These are phyloP conservation scores for Charadrius vociferus DNA, from an alignment of 2,113 vertebrate species.

Conservation along the genomic window DNA sequence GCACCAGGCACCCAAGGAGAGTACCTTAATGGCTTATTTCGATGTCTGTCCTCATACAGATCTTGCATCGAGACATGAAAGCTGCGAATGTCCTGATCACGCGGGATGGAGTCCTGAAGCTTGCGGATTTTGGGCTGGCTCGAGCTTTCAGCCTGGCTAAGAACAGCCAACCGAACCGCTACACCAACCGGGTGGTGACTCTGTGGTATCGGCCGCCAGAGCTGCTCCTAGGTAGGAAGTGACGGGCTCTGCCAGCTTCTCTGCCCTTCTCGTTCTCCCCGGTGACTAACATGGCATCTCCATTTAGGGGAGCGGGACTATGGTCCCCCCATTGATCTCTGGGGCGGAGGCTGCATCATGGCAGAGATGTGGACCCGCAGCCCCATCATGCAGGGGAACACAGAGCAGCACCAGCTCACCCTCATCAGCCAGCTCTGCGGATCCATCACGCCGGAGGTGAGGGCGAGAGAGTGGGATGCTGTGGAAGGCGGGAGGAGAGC, in stretches of 20 bases:
- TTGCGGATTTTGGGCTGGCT: conserved; percentile 95
- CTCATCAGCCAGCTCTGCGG: conserved; percentile 99
- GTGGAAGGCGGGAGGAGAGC: neutral
- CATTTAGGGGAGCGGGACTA: conserved; percentile 93
- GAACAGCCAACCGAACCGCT: conserved; percentile 97
- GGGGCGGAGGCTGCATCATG: conserved; percentile 98
- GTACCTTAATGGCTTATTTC: neutral
- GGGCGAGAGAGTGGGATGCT: neutral
- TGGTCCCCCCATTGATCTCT: conserved; percentile 96
- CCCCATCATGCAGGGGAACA: conserved; percentile 99
- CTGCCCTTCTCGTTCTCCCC: neutral
- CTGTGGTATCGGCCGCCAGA: conserved; percentile 97
- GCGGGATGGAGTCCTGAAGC: conserved; percentile 92
- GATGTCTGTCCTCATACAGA: conserved; percentile 66
- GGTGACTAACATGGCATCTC: conserved; percentile 3
- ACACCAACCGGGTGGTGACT: conserved; percentile 96
- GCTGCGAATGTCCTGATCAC: conserved; percentile 97
- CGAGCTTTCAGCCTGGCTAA: conserved; percentile 97
- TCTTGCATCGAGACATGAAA: conserved; percentile 98
- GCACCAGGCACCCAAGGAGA: neutral
- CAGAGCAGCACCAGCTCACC: conserved; percentile 96
- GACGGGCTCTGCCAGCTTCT: neutral
- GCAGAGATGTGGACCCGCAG: conserved; percentile 99
- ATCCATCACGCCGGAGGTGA: conserved; percentile 92
- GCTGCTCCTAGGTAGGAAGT: conserved; percentile 87